Base-by-base conservation (phyloP, 2,113 vertebrate genomes). In the Urocolius indicus region DNA sequence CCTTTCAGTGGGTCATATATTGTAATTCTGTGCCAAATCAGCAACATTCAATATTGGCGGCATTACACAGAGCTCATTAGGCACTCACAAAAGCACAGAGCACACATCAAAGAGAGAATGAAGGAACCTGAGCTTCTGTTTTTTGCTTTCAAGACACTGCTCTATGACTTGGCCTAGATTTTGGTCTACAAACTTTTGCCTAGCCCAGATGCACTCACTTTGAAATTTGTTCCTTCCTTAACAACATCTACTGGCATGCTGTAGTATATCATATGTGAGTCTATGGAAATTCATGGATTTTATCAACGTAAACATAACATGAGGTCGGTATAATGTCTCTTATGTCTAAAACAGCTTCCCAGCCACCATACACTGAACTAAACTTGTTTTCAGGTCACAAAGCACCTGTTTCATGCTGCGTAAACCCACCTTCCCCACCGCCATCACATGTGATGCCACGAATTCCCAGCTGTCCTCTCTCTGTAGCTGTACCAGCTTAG, bases 141-240 rank as follows among this genome's bases (percentile, higher is more conserved):
- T 82, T 94, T 85, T 92, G n/a, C 87, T 93, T 96, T 90, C 72
- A 88, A 94, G 79, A 58, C 0, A 5, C 46, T 65, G 74, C 62
- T 85, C 16, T 75, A 63, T 68, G 43, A 73, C 58, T 95, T 93
- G 95, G 85, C 96, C 96, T 96, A 95, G 85, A 94, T 96, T 95
- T 12, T 80, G 21, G 21, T 90, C 74, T 84, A 68, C 49, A 61
- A 63, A 58, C 30, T 79, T 91, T 76, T 85, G 62, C 75, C 30
- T 90, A 71, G 79, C 92, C 82, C 82, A 93, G 41, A 32, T 92
- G 78, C 51, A 62, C 58, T 76, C 69, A 58, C 71, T 93, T 91
- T 83, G 80, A 66, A 83, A 90, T n/a, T 36, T 85, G 16, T 36
- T 87, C 54, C 4, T 8, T 46, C 30, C 10, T 19, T 58, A 75